Conservation (phyloP, 2,888 invertebrate genomes). For the Drosophila monieri region DNA sequence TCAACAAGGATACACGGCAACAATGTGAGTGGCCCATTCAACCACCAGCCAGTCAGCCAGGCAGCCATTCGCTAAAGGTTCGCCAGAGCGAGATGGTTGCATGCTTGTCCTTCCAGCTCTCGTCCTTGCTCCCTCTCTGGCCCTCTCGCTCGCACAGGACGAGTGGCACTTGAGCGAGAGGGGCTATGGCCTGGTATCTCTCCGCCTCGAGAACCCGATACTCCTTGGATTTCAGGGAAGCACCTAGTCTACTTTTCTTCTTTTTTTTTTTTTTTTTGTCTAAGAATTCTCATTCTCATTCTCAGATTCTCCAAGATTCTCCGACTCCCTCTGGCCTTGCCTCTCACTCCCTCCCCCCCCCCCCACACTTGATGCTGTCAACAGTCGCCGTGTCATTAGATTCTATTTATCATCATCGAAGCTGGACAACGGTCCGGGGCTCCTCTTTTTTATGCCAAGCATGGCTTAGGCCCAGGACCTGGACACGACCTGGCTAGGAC, state of each 20-base stretch:
- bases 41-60: conserved; percentile 63
- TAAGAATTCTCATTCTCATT: no score
- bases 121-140: neutral
- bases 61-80: no score
- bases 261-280: no score
- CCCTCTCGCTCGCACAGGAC: conserved; percentile 40
- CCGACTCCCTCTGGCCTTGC: neutral
- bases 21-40: conserved; percentile 75
- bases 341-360: conserved; percentile 15
- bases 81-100: conserved; percentile 41
- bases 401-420: conserved; percentile 76
- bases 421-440: conserved; percentile 23
- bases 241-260: neutral
- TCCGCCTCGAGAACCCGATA: conserved; percentile 48
- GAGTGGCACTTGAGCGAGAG: conserved; percentile 72
- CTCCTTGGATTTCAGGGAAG: conserved; percentile 2
- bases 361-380: conserved; percentile 74
- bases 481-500: no score
- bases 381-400: conserved; percentile 74
- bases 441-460: neutral
- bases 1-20: conserved; percentile 72
- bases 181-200: neutral
- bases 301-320: conserved; percentile 1
- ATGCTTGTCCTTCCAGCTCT: conserved; percentile 29
- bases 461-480: no score